Conservation (phyloP, 2,113 vertebrate species). For the Anhinga anhinga region DNA sequence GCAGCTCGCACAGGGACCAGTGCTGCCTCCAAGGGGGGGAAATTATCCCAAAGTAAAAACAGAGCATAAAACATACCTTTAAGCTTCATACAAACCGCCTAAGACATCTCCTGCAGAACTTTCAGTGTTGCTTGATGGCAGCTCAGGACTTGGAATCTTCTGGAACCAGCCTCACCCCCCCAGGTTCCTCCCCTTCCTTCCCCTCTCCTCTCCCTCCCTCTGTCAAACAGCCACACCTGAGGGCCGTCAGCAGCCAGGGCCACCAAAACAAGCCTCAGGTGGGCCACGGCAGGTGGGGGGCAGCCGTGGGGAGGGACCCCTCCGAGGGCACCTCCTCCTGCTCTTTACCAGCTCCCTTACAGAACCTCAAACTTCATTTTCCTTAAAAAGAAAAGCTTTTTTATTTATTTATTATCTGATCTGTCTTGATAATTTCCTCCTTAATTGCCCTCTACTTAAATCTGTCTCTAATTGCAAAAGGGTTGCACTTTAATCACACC, state of each 20-base stretch:
- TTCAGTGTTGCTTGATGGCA: rapidly evolving
- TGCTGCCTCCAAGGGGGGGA: rapidly evolving
- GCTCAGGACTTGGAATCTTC: rapidly evolving
- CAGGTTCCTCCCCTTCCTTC: background rate
- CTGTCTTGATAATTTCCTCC: background rate
- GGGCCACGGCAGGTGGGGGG: background rate
- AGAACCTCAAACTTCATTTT: background rate
- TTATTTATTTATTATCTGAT: background rate
- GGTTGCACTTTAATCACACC: background rate
- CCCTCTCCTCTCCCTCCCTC: too few relatives aligned
- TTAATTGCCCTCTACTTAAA: background rate
- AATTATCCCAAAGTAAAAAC: rapidly evolving
- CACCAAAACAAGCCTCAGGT: rapidly evolving
- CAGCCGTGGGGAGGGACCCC: rapidly evolving
- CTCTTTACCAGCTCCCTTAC: rapidly evolving
- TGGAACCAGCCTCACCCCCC: rapidly evolving
- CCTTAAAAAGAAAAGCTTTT: background rate
- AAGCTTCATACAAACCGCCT: rapidly evolving
- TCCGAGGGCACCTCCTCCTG: rapidly evolving
- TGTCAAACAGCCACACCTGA: rapidly evolving
- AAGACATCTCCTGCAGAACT: rapidly evolving
- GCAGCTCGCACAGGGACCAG: rapidly evolving
- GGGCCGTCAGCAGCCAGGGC: rapidly evolving
- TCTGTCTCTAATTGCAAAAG: background rate
- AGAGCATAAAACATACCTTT: background rate